phyloP scores from a whole-genome alignment of 2,797 vertebrate genomes.

The Oreochromis mossambicus region DNA sequence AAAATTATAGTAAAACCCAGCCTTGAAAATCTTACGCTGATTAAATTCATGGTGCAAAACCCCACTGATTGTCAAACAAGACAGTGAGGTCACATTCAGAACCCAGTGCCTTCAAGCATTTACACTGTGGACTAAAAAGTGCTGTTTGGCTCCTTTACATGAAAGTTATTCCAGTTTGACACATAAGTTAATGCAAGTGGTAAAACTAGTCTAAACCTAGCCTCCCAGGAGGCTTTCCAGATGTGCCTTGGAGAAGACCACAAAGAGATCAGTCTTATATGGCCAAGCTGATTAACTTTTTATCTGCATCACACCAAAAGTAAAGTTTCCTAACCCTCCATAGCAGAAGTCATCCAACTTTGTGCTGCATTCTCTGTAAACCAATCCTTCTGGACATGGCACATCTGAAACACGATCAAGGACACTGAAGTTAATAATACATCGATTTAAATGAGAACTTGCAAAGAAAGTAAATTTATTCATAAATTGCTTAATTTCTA shows the following conservation, averaged over 20 bases:
- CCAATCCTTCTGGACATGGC: slow-evolving; percentile 45
- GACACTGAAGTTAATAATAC: not conserved
- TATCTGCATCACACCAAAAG: not conserved
- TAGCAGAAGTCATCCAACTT: slow-evolving; percentile 57
- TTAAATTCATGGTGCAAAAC: not conserved
- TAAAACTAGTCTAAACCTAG: not conserved
- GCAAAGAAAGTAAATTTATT: not conserved
- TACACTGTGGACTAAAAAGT: not conserved
- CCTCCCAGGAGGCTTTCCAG: not conserved
- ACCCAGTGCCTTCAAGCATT: not conserved
- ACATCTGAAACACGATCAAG: slow-evolving; percentile 43
- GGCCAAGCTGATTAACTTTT: not conserved
- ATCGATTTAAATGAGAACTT: not conserved
- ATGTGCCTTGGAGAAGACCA: not conserved
- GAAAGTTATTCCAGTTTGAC: not conserved
- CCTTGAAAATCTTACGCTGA: not conserved
- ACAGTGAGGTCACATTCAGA: no score
- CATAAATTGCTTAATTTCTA: not conserved
- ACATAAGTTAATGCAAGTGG: not conserved
- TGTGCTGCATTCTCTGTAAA: slow-evolving; percentile 50
- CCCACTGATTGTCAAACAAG: not conserved
- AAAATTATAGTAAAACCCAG: not conserved
- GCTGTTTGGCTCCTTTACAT: not conserved
- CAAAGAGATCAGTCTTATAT: not conserved
- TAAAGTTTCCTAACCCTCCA: slow-evolving; percentile 56